Evolutionary conservation across 2,797 vertebrate genomes (phyloP).

Genomic region (Loriculus beryllinus): DNA sequence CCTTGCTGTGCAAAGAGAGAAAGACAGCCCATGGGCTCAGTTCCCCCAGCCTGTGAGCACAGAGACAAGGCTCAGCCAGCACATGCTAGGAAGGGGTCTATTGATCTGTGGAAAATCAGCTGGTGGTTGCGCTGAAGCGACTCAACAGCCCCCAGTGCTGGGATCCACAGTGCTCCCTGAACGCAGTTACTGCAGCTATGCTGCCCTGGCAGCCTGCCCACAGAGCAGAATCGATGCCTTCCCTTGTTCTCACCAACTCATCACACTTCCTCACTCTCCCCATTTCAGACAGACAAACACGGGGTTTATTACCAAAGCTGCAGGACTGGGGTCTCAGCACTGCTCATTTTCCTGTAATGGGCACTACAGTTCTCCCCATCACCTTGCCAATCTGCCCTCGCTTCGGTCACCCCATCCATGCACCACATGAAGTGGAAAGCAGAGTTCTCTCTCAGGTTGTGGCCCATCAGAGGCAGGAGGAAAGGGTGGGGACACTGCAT

Average conservation of each 20-base stretch:
- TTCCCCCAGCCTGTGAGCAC: neutral
- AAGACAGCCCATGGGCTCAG: neutral
- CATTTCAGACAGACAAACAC: neutral
- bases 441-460: neutral
- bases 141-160: slow-evolving; percentile 14
- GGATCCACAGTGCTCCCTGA: neutral
- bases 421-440: neutral
- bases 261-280: neutral
- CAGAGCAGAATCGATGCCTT: slow-evolving; percentile 7
- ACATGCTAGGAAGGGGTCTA: neutral
- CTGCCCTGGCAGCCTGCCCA: slow-evolving; percentile 35
- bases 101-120: slow-evolving; percentile 75
- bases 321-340: neutral
- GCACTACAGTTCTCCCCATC: neutral
- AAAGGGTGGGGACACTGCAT: neutral
- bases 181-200: neutral
- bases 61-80: neutral
- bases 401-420: neutral
- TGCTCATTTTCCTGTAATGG: neutral
- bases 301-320: neutral
- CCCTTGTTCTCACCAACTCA: neutral
- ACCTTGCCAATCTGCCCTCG: neutral
- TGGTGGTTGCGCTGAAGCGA: slow-evolving; percentile 41
- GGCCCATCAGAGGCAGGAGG: neutral
- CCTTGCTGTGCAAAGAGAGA: neutral